Base-by-base conservation (phyloP, 2,888 invertebrate species). In the Coleophora deauratella region DNA sequence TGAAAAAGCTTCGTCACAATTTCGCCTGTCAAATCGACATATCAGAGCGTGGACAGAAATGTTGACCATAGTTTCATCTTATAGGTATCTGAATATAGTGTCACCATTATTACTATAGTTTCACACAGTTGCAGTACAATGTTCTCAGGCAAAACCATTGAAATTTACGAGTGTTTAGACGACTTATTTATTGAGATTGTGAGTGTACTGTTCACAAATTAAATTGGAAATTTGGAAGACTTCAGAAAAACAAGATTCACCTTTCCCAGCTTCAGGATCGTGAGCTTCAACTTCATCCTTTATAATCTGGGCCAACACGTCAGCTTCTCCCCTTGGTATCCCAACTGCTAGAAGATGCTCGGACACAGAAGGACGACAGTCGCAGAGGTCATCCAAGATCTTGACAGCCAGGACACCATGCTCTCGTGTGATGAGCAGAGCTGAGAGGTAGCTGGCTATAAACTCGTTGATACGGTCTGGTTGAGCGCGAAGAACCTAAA, bases 381-480 rank as follows among this genome's bases (percentile, higher is more conserved):
- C 84, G 43, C 85, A 85, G 1, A 84, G 65, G 40, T 85, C 81
- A 1, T 82, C 79, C 14, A 85, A 54, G 1, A 85, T 69, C 51
- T 63, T 76, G 6, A 78, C 65, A 0, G 85, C 74, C 55, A 85
- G 60, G 32, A 82, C 52, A 0, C 84, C 85, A 38, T 85, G 82
- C 66, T 93, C 92, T 7, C 93, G 84, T 0, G 92, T 91, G 27
- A 90, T 87, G 36, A 93, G 73, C 33, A 93, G 74, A 0, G 89
- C 89, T 41, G 92, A 91, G 9, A 92, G 72, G 63, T 93, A 94
- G 66, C 92, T 91, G 2, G 92, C 88, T 52, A 93, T 89, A 64
- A 91, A 94, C 45, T 87, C 86, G 57, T 88, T 89, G 3, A 91
- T 79, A 21, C 91, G 85, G 13, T 73, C 66, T 0, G 94, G 93